Base-by-base conservation (phyloP, 2,888 invertebrate species). In the Acleris sparsana region DNA sequence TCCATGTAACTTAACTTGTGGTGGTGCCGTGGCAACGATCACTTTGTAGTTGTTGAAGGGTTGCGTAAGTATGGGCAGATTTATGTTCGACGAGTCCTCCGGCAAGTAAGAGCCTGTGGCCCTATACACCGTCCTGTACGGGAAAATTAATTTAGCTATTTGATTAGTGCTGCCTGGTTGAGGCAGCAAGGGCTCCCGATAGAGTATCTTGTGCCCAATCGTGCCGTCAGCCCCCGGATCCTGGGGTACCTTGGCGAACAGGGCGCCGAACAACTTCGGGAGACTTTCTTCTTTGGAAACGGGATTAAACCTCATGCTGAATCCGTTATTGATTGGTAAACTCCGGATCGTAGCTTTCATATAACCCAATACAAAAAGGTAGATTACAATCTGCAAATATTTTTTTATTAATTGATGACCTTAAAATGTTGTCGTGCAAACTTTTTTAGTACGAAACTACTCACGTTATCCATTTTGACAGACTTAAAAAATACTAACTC, bases 1-100 rank as follows among this genome's bases (percentile, higher is more conserved):
- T 33, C 71, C 72, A 5, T 77, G 78, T 7, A 89, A 72, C 53
- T 72, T 82, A 5, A 89, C 63, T 51, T 84, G 73, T 1, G 83
- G 78, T 0, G 92, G 92, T 0, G 92, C 89, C 0, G 82, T 80
- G 1, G 84, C 91, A 0, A 92, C 85, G 48, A 92, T 65, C n/a
- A 91, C 78, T 68, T 87, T 88, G 63, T 90, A 91, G 53, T 85
- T 75, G 1, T 77, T 71, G 46, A 76, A 82, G 0, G 83, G 80
- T 48, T 87, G 84, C 6, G 75, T 77, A 4, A 87, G 60, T 5
- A 88, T 70, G 0, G 91, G 89, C 57, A 90, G 73, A 66, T 83
- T 84, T 17, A 88, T 76, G 64, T 77, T 77, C 0, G 69, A 61
- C 3, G 66, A 58, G 6, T 71, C 68, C 52, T 18, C 43, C 5